These are phyloP conservation scores for Crypturellus tataupa DNA, from an alignment of 2,797 vertebrate genomes.

Conservation along the genomic window DNA sequence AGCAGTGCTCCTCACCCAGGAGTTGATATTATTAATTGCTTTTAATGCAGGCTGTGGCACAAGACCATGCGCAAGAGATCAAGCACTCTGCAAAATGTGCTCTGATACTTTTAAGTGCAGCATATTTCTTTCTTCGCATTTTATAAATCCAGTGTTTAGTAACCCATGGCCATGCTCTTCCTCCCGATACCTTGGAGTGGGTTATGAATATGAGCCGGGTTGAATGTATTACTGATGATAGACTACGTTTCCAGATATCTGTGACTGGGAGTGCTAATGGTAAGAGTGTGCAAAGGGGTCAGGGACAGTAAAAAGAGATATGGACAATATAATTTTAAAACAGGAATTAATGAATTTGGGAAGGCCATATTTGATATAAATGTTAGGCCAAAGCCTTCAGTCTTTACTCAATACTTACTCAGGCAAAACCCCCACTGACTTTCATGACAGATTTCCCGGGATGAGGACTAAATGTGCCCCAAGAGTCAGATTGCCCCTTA, in stretches of 20 bases:
- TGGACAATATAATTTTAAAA: conserved; percentile 73
- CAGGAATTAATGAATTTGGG: conserved; percentile 66
- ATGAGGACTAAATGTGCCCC: conserved; percentile 34
- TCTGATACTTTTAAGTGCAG: conserved; percentile 72
- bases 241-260: conserved; percentile 69
- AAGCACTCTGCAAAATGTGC: conserved; percentile 49
- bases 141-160: conserved; percentile 80
- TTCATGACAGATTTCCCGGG: conserved; percentile 42
- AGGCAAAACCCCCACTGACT: conserved; percentile 38
- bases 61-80: conserved; percentile 45
- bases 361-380: conserved; percentile 61
- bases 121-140: conserved; percentile 75
- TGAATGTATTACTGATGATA: conserved; percentile 75
- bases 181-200: conserved; percentile 56
- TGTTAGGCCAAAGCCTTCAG: conserved; percentile 53
- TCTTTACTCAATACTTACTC: conserved; percentile 61
- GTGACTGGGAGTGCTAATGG: conserved; percentile 52
- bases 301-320: conserved; percentile 66
- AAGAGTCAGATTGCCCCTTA: conserved; percentile 23
- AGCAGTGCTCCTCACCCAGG: conserved; percentile 61
- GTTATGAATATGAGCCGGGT: conserved; percentile 77
- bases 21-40: conserved; percentile 78
- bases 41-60: conserved; percentile 69
- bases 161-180: conserved; percentile 76
- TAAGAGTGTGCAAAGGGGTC: conserved; percentile 45